A percentile compares a stretch with the other conserved stretches of the same genome.
These are phyloP conservation scores for Oriolus oriolus DNA, from an alignment of 2,113 vertebrate genomes.

Conservation along the genomic window DNA sequence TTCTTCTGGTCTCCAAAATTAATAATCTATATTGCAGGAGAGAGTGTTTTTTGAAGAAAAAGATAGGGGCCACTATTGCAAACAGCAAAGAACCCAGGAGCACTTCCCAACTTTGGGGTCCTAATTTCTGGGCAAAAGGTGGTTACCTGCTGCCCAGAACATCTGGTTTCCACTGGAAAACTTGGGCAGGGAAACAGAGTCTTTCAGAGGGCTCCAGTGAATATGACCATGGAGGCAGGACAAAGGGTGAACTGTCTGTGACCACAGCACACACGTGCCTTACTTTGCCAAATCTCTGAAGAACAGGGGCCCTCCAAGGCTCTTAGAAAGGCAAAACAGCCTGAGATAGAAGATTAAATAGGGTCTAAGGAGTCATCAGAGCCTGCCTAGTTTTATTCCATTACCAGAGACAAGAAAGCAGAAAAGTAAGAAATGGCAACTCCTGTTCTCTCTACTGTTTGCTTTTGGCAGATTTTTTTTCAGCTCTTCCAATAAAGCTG, in stretches of 20 bases:
- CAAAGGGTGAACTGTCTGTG: not conserved
- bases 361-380: not conserved
- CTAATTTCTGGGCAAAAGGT: not conserved
- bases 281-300: not conserved
- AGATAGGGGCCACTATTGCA: not conserved
- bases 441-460: not conserved
- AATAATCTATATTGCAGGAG: not conserved
- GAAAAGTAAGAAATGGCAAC: not conserved
- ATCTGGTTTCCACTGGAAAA: not conserved
- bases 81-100: not conserved
- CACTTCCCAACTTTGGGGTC: not conserved
- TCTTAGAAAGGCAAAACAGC: not conserved
- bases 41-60: not conserved
- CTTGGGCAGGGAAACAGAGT: rapidly evolving
- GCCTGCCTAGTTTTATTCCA: not conserved
- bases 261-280: not conserved
- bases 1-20: not conserved
- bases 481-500: not conserved
- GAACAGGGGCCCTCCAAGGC: not conserved
- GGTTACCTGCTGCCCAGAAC: not conserved
- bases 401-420: not conserved
- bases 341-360: not conserved
- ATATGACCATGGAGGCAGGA: not conserved
- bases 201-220: not conserved
- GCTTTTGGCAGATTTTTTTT: not conserved